Evolutionary conservation across 1,140 invertebrate genomes (phyloP), one percentile per base, ranked within the genome.

Genomic region (Drosophila sulfurigaster): DNA sequence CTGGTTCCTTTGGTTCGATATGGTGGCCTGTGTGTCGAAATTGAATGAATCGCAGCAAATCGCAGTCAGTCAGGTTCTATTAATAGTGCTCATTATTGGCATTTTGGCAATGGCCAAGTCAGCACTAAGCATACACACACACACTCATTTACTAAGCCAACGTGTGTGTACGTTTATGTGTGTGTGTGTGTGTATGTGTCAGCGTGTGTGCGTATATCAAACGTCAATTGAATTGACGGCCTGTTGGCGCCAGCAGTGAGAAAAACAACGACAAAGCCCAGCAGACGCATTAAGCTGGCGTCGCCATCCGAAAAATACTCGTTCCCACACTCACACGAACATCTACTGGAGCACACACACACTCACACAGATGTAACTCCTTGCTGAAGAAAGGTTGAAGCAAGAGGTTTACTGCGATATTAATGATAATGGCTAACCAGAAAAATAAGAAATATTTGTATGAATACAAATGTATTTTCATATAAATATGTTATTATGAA

Each of bases 81-180:
- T 82, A 75, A 82, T 82, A 82, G 79, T 62, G 64, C 75, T 82
- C 80, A 82, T 82, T 82, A 82, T 82, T 82, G 64, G 70, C 75
- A 68, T 82, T 82, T 82, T 45, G 81, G 71, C 67, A 66, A 85
- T 77, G 73, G 51, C 65, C 80, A 77, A 80, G 81, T 85, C 81
- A 82, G 43, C 73, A 75, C 38, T 65, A 74, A 64, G 64, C 56
- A 59, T 32, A 59, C 30, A 52, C 32, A 20, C 20, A 20, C 3
- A 3, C 20, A 20, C 20, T 20, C 20, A 58, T 30, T 45, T 62
- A 49, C 32, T 43, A 2, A 45, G 2, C 13, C 25, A 48, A 15
- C 7, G 35, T 8, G 35, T 38, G 35, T 38, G 7, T 38, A 6
- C 32, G 32, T 32, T 32, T 7, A 8, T 6, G 7, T 16, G 41